Conservation (phyloP, 2,113 vertebrate species). For the Hystrix cristata region DNA sequence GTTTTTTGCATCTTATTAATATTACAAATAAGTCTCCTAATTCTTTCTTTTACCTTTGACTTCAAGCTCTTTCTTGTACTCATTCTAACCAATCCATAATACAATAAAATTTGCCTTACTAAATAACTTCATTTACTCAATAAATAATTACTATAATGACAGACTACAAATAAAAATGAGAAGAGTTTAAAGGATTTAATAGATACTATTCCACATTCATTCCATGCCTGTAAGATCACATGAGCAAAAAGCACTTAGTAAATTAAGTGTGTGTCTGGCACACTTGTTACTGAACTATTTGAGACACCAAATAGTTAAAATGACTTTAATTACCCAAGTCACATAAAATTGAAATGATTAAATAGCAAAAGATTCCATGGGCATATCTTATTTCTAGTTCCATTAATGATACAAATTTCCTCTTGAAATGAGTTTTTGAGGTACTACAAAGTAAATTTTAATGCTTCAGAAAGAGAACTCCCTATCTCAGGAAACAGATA, state of each 20-base stretch:
- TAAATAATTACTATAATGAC: conserved; percentile 12
- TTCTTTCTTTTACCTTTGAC: neutral
- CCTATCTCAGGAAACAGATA: conserved; percentile 58
- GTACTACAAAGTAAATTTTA: conserved; percentile 67
- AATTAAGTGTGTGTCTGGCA: conserved; percentile 41
- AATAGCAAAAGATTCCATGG: conserved; percentile 46
- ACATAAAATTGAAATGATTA: conserved; percentile 50
- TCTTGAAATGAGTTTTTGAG: conserved; percentile 63
- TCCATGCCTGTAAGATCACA: conserved; percentile 37
- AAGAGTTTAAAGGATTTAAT: conserved; percentile 42
- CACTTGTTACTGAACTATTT: conserved; percentile 43
- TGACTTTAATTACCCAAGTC: conserved; percentile 41
- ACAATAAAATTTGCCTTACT: neutral
- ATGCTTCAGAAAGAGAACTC: conserved; percentile 64
- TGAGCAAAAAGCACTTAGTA: conserved; percentile 40
- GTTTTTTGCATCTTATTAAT: neutral
- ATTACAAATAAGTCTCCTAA: conserved; percentile 4
- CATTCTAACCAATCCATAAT: conserved; percentile 39
- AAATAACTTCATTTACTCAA: neutral
- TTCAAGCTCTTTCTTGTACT: neutral
- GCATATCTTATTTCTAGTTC: conserved; percentile 53
- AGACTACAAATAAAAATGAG: neutral
- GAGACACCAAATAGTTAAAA: conserved; percentile 68
- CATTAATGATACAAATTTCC: conserved; percentile 69
- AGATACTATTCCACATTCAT: conserved; percentile 38